Base-by-base conservation (phyloP, 2,797 vertebrate species). In the Crocodylus rhombifer region DNA sequence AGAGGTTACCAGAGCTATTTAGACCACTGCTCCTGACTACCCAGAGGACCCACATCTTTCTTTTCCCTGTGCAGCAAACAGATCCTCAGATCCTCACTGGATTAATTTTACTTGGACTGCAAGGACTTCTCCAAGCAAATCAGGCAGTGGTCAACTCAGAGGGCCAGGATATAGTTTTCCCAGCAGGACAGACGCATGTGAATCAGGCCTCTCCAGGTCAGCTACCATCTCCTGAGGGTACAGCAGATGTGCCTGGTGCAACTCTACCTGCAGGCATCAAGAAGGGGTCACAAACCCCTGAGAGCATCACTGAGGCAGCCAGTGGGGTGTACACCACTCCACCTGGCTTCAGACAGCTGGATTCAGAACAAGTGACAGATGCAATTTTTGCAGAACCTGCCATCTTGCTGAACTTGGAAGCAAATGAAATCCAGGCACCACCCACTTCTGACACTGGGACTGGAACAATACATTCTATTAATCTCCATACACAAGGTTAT, bases 81-180 rank as follows among this genome's bases (percentile, higher is more conserved):
- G 18, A 69, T 77, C 80, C 92, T 10, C 87, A 93, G 60, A 82
- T 96, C 30, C 80, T 97, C 73, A 26, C 88, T 25, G 89, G 82
- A 28, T 62, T 86, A 36, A 7, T 97, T 86, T 5, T 90, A 33
- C 28, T 69, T 2, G 94, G 93, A 80, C 73, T 58, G 26, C 69
- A 78, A 87, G 14, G 33, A 65, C 36, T 78, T 23, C 81, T 88
- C 36, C 82, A 94, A 62, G 36, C 64, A n/a, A 6, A 58, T 71
- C 86, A 93, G 51, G 4, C 1, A 0, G 15, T 69, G 16, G 10
- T 17, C 33, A 86, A 88, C 18, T 89, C 80, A 28, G 94, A 85
- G 4, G 8, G 58, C 9, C 80, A 71, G 9, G 89, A 80, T 0
- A 88, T 51, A 26, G 8, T 71, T 55, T 78, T 91, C 71, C 81